Evolutionary conservation across 2,797 vertebrate species (phyloP), one percentile per base, ranked within the genome.

Genomic region (Tragopan temminckii): DNA sequence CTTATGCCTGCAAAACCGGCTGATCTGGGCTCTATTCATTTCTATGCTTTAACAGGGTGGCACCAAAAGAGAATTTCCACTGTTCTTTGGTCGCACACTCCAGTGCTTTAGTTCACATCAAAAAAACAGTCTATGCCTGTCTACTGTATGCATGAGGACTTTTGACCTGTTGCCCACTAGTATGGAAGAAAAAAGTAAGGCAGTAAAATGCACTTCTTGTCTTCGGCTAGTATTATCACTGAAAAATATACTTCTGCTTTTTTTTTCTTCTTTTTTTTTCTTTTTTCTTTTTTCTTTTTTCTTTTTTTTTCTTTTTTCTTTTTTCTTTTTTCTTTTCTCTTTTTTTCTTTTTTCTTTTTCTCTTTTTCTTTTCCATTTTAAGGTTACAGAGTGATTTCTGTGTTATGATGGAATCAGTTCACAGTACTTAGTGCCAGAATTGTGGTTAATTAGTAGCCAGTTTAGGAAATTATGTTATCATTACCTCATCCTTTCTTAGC

Each of bases 391-490:
- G 38, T 3, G 3, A 89, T 89, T 93, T 86, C 53, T 91, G 63
- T 43, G 68, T 72, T 81, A 55, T 53, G 71, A 84, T 24, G 29
- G 36, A 90, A 27, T 77, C 55, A 24, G 38, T 74, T 89, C 57
- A 61, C 48, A 84, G 72, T 18, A 42, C 38, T 86, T 79, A 75
- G 23, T 70, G 88, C 58, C 50, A 74, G 91, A 89, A 8, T 67
- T 95, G 81, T 82, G 92, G 95, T 75, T 95, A 97, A 97, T 97
- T 95, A 95, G 85, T 88, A 95, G 85, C 57, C 72, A 29, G 76
- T 90, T 97, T 94, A 95, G 95, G 91, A 95, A 97, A 94, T 97
- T 94, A 90, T 92, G 74, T 53, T 94, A 90, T 90, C 89, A 61
- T 96, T 95, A 96, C 93, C 79, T 97, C 95, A 94, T 81, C 7